A percentile compares a stretch with the other conserved stretches of the same genome.
These are phyloP conservation scores for Clamator glandarius DNA, from an alignment of 2,797 vertebrate species.

Conservation along the genomic window DNA sequence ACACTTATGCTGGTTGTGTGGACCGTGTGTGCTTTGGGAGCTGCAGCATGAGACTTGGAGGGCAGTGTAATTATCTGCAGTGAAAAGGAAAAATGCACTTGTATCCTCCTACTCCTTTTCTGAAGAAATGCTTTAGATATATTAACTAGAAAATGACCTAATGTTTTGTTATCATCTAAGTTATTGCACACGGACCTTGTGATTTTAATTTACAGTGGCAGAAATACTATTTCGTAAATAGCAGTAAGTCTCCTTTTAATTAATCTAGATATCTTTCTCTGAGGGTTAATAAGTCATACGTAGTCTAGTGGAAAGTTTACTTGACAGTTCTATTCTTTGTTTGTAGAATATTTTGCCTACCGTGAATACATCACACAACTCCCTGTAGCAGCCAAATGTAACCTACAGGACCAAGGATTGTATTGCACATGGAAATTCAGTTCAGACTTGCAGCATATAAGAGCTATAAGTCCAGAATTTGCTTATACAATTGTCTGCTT, in stretches of 20 bases:
- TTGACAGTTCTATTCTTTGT: background rate
- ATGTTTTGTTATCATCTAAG: background rate
- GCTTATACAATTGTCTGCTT: background rate
- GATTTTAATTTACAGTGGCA: background rate
- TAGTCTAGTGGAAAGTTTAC: background rate
- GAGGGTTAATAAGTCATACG: background rate
- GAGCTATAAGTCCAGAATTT: background rate
- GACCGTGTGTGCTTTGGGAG: background rate
- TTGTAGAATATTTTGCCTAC: background rate
- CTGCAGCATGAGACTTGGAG: fast-evolving
- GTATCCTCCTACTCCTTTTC: background rate
- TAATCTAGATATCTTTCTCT: background rate
- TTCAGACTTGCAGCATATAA: background rate
- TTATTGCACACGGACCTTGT: background rate
- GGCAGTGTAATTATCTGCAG: background rate
- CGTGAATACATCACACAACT: background rate
- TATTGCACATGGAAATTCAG: background rate
- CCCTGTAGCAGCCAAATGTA: background rate
- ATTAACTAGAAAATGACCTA: background rate
- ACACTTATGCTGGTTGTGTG: background rate
- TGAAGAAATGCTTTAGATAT: background rate
- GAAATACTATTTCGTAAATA: background rate
- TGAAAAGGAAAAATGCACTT: background rate
- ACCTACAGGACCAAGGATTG: background rate
- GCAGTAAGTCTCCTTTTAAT: background rate